phyloP scores from a whole-genome alignment of 2,888 invertebrate genomes.

The Meganola albula region DNA sequence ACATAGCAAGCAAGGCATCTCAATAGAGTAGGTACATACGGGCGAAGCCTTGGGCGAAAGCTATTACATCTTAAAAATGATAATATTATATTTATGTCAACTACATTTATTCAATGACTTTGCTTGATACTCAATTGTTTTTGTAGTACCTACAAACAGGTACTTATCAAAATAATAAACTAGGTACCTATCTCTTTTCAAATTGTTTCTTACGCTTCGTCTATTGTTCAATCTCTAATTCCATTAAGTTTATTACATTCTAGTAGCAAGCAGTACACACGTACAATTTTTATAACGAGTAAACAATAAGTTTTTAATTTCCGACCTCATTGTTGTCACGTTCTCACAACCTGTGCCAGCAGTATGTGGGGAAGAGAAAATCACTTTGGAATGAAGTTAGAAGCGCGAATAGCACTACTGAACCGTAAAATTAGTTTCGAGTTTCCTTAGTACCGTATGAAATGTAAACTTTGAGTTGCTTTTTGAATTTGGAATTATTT shows the following conservation, averaged over 20 bases:
- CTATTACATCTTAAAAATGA: too few relatives aligned
- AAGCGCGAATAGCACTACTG: conserved; percentile 64
- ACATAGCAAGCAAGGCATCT: too few relatives aligned
- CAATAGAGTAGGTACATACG: too few relatives aligned
- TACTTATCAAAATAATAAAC: too few relatives aligned
- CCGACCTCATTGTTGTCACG: conserved; percentile 34
- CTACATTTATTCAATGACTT: too few relatives aligned
- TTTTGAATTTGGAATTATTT: conserved; percentile 36
- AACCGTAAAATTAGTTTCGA: conserved; percentile 71
- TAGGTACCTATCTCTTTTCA: too few relatives aligned
- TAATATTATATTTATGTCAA: too few relatives aligned
- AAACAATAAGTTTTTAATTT: conserved; percentile 32
- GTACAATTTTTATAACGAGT: conserved; percentile 24
- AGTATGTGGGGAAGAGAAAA: conserved; percentile 50
- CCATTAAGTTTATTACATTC: conserved; percentile 16
- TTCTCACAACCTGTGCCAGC: conserved; percentile 39
- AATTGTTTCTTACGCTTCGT: too few relatives aligned
- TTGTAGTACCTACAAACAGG: too few relatives aligned
- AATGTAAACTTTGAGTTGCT: conserved; percentile 46
- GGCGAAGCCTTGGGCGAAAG: too few relatives aligned
- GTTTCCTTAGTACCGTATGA: conserved; percentile 56
- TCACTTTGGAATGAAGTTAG: conserved; percentile 73
- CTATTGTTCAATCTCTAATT: too few relatives aligned
- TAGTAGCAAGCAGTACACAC: conserved; percentile 19
- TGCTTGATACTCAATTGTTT: too few relatives aligned